These are phyloP conservation scores for Sorex araneus DNA, from an alignment of 2,113 vertebrate species.

Conservation along the genomic window DNA sequence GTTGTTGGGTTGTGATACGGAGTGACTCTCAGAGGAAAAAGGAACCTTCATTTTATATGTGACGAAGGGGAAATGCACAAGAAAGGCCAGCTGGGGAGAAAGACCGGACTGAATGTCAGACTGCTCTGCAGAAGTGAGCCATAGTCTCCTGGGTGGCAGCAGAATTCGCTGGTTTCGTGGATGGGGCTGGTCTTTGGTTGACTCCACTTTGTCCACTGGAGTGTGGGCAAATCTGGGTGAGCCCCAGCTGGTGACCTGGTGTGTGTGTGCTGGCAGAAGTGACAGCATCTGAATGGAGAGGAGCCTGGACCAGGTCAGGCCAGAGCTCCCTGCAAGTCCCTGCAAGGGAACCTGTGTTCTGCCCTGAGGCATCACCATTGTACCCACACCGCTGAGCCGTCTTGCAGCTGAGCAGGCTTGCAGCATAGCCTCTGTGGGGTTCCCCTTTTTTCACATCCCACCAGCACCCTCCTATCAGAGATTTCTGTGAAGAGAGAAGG, in stretches of 20 bases:
- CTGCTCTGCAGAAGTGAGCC: neutral
- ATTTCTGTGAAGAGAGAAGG: neutral
- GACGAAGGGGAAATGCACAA: neutral
- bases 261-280: too few species aligned
- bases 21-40: neutral
- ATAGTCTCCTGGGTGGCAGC: neutral
- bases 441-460: neutral
- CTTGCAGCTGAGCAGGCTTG: too few species aligned
- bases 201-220: neutral
- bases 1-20: neutral
- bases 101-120: neutral
- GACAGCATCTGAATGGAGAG: too few species aligned
- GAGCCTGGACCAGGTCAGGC: neutral
- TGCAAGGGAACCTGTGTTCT: too few species aligned
- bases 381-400: neutral
- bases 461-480: neutral
- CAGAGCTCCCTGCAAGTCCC: neutral
- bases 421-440: neutral
- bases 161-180: neutral
- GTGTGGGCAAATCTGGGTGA: neutral
- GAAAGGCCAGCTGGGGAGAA: neutral
- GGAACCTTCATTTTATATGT: neutral
- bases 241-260: neutral
- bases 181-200: neutral
- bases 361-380: neutral